Conservation (phyloP, 2,797 vertebrate genomes). For the Ctenopoma kingsleyae region DNA sequence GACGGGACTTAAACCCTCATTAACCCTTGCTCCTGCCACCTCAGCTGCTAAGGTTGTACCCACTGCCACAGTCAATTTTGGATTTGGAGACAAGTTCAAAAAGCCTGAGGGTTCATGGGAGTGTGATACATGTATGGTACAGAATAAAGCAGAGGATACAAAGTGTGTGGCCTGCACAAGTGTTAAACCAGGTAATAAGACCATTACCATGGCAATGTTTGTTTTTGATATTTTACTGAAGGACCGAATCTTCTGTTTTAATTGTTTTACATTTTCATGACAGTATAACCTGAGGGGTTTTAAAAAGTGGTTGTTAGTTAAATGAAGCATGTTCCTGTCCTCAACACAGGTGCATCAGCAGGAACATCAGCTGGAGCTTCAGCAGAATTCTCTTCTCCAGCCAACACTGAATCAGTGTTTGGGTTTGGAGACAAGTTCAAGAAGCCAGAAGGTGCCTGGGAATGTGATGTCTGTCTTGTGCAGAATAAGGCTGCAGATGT, state of each 20-base stretch:
- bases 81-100: slow-evolving; percentile 94
- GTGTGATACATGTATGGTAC: slow-evolving; percentile 89
- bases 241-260: not conserved
- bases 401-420: slow-evolving; percentile 76
- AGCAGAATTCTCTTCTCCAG: slow-evolving; percentile 55
- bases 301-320: not conserved
- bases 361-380: slow-evolving; percentile 55
- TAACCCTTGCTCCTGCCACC: slow-evolving; percentile 84
- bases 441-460: slow-evolving; percentile 93
- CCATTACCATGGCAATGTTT: not conserved
- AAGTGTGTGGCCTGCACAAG: slow-evolving; percentile 92
- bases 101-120: slow-evolving; percentile 93
- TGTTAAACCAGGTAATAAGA: slow-evolving; percentile 90
- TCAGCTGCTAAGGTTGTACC: slow-evolving; percentile 79
- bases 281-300: not conserved
- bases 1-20: slow-evolving; percentile 90
- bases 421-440: slow-evolving; percentile 92
- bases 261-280: not conserved
- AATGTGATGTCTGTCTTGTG: slow-evolving; percentile 90
- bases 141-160: slow-evolving; percentile 91
- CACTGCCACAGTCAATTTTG: slow-evolving; percentile 77
- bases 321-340: not conserved
- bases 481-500: slow-evolving; percentile 88
- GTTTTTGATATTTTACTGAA: slow-evolving; percentile 1
- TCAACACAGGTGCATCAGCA: slow-evolving; percentile 63